Percentiles rank a stretch among this genome's conserved stretches.
phyloP scores from a whole-genome alignment of 2,797 vertebrate species.

The Eulemur coronatus region DNA sequence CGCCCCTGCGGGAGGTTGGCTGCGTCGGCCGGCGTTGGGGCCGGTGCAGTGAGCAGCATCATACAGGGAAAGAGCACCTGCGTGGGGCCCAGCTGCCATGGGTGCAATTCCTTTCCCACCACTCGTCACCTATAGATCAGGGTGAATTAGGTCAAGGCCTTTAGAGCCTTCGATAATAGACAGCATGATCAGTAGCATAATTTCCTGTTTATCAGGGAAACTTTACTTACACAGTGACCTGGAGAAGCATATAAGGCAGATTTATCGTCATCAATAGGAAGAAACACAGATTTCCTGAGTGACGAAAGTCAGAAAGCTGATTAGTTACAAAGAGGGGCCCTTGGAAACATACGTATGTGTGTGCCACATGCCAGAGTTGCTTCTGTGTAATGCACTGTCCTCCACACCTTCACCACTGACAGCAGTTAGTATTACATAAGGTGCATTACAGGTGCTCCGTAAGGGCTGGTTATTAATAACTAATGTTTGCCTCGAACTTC shows the following conservation, averaged over 20 bases:
- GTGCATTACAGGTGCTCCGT: fast-evolving
- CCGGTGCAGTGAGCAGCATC: fast-evolving
- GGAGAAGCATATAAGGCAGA: neutral
- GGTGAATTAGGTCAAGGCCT: no score
- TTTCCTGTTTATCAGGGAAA: neutral
- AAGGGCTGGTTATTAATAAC: neutral
- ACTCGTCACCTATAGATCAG: neutral
- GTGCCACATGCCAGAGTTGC: no score
- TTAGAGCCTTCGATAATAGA: neutral
- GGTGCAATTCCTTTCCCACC: neutral
- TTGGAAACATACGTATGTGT: no score
- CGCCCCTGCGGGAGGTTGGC: neutral
- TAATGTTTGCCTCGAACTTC: neutral
- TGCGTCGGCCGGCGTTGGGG: fast-evolving
- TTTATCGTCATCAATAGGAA: neutral
- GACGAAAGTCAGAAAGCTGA: neutral
- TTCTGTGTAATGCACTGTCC: no score
- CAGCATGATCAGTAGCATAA: fast-evolving
- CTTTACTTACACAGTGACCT: neutral
- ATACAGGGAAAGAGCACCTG: neutral
- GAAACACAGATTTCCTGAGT: neutral
- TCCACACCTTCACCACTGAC: neutral
- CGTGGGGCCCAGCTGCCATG: fast-evolving
- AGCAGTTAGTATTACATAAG: no score
- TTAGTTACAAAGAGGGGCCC: no score